phyloP scores from a whole-genome alignment of 2,888 invertebrate species.

The Hemithea aestivaria region DNA sequence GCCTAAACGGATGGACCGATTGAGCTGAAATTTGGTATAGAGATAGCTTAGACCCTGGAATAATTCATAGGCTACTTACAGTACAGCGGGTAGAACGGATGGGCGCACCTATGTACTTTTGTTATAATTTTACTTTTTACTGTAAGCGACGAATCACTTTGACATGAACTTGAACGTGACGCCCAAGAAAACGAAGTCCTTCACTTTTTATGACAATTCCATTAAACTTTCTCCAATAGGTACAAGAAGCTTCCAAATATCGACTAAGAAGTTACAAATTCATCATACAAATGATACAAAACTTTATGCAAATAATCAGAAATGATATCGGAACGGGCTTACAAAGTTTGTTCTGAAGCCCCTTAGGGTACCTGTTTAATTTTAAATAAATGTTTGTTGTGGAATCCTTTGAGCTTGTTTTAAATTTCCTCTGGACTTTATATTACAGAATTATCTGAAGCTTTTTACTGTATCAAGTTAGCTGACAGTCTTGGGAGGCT shows the following conservation, averaged over 20 bases:
- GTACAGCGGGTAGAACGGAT: too few relatives aligned
- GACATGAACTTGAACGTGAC: too few relatives aligned
- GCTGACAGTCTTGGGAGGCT: constrained; percentile 8
- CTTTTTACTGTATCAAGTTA: constrained; percentile 12
- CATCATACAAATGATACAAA: constrained; percentile 9
- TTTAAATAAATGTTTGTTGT: constrained; percentile 31
- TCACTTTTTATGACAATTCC: too few relatives aligned
- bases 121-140: too few relatives aligned
- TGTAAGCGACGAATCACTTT: too few relatives aligned
- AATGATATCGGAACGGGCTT: constrained; percentile 29
- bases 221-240: too few relatives aligned
- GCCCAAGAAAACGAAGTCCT: too few relatives aligned
- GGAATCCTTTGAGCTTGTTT: constrained; percentile 28
- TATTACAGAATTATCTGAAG: constrained; percentile 14
- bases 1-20: too few relatives aligned
- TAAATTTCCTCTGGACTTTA: constrained; percentile 21
- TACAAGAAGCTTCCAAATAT: constrained; percentile 3
- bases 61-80: too few relatives aligned
- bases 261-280: neutral
- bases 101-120: too few relatives aligned
- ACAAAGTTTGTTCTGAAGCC: constrained; percentile 25
- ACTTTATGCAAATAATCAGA: constrained; percentile 27
- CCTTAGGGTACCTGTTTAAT: constrained; percentile 26
- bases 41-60: too few relatives aligned
- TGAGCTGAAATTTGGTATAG: too few relatives aligned